Evolutionary conservation across 2,888 invertebrate species (phyloP), one percentile per base, ranked within the genome.

Genomic region (Xiphydria camelus): DNA sequence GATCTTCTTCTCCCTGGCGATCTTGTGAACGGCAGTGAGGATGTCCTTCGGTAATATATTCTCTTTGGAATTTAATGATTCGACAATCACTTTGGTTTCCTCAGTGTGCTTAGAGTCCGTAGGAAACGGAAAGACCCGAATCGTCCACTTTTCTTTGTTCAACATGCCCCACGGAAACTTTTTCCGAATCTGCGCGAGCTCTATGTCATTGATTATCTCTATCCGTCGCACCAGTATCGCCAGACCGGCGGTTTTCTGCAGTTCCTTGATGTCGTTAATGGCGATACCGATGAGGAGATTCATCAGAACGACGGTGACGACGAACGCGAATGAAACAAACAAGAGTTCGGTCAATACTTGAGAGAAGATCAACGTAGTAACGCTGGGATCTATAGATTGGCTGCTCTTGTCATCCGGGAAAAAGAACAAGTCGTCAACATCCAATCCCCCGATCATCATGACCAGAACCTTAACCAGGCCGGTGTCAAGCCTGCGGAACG

Each of bases 391-490:
- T 1, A 58, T 57, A 2, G 59, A 54, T 0, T 87, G 87, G 4
- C 86, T 87, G 61, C 86, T 86, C n/a, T 84, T 83, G 65, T 88
- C 87, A 59, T 88, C 87, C 0, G 52, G 51, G 0, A 68, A 64
- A 22, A 71, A 69, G 35, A 89, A 81, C 34, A 89, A 73, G 42
- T 89, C 79, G 66, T 89, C 88, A 49, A 91, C 79, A 68, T 88
- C 89, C 59, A 91, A 77, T 72, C 91, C 91, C 0, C 91, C 91
- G 4, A 90, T 91, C 91, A 91, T 91, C 91, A 91, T 91, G 0
- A 90, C 91, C 47, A 91, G 73, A 3, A 91, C 89, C 2, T 91
- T 89, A 46, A 91, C 89, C 50, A 91, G 83, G 5, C 90, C 90
- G 76, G 89, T 89, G 56, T 91, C 87, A 0, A 91, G 91, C 75